phyloP scores from a whole-genome alignment of 2,797 vertebrate species.

The Acrossocheilus wenchowensis region DNA sequence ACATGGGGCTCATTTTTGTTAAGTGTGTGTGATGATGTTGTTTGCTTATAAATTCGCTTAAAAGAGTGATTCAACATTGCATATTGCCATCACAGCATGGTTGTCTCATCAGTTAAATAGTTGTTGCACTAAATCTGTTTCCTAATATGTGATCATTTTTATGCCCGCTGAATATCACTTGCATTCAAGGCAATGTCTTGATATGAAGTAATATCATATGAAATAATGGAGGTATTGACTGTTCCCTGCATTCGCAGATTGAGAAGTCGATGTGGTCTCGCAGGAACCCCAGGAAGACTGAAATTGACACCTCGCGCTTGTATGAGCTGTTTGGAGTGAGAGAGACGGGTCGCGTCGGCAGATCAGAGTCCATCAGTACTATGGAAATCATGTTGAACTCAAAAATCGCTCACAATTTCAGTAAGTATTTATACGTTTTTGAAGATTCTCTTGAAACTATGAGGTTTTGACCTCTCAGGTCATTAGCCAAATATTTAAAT shows the following conservation, averaged over 20 bases:
- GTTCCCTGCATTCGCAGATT: conserved; percentile 72
- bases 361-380: conserved; percentile 58
- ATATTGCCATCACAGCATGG: background rate
- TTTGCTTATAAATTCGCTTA: conserved; percentile 13
- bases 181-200: conserved; percentile 12
- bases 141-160: conserved; percentile 2
- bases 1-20: background rate
- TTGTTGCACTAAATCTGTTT: background rate
- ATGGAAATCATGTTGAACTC: conserved; percentile 78
- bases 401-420: conserved; percentile 82
- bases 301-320: conserved; percentile 73
- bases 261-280: conserved; percentile 80
- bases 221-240: conserved; percentile 58
- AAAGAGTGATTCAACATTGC: conserved; percentile 7
- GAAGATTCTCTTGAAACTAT: background rate
- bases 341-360: conserved; percentile 52
- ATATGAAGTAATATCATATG: conserved; percentile 36
- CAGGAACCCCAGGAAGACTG: conserved; percentile 64
- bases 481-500: conserved; percentile 4
- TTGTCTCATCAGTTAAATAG: background rate
- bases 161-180: conserved; percentile 28
- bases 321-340: conserved; percentile 75
- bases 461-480: background rate
- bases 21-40: background rate
- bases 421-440: conserved; percentile 70